phyloP scores from a whole-genome alignment of 2,113 vertebrate species.

The Coptodon rendalli region DNA sequence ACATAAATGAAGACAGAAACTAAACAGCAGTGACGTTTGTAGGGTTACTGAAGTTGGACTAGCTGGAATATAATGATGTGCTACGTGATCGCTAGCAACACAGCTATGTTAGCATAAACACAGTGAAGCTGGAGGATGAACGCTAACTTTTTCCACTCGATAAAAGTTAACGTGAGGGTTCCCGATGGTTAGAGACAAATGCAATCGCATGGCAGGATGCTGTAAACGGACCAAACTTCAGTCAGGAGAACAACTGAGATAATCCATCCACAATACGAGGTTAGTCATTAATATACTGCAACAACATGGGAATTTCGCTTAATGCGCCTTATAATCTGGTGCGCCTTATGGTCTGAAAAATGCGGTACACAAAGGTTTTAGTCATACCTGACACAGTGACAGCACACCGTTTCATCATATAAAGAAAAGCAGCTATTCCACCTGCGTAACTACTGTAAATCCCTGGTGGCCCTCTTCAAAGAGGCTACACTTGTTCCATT shows the following conservation, averaged over 20 bases:
- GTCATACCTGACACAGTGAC: rapidly evolving
- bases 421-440: not conserved
- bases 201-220: too few relatives aligned
- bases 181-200: too few relatives aligned
- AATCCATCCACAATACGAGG: not conserved
- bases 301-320: not conserved
- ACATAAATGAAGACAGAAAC: too few relatives aligned
- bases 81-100: too few relatives aligned
- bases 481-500: not conserved
- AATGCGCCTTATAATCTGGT: not conserved
- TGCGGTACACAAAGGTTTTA: not conserved
- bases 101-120: too few relatives aligned
- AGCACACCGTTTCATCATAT: not conserved
- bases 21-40: too few relatives aligned
- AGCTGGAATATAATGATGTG: too few relatives aligned
- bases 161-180: too few relatives aligned
- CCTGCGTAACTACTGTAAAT: not conserved
- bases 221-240: not conserved
- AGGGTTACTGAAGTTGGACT: too few relatives aligned
- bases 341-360: not conserved
- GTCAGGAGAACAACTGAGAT: not conserved
- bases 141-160: too few relatives aligned
- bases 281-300: not conserved
- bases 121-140: too few relatives aligned
- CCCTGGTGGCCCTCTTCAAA: not conserved